phyloP scores from a whole-genome alignment of 2,113 vertebrate species.

The Catharus minimus region DNA sequence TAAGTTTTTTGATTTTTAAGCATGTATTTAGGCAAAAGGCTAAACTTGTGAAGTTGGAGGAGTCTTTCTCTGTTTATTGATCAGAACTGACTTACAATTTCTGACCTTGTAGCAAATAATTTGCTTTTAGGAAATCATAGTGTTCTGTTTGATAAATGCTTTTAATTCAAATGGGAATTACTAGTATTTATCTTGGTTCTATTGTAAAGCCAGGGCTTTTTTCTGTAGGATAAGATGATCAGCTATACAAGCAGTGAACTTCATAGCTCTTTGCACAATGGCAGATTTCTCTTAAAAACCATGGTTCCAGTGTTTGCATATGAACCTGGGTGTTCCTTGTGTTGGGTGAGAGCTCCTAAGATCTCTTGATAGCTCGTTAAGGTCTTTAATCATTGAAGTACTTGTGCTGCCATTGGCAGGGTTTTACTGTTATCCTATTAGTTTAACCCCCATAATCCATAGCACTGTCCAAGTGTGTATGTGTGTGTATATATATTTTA shows the following conservation, averaged over 20 bases:
- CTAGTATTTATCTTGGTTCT: background rate
- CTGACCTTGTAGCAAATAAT: background rate
- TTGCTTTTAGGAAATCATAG: background rate
- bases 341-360: background rate
- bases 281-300: background rate
- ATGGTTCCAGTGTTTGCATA: background rate
- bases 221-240: background rate
- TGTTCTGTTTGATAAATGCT: background rate
- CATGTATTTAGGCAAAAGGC: background rate
- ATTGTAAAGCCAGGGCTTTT: background rate
- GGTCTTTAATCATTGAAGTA: background rate
- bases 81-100: background rate
- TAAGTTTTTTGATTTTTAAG: conserved; percentile 70
- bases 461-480: background rate
- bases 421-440: background rate
- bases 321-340: background rate
- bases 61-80: background rate
- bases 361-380: background rate
- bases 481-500: fast-evolving
- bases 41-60: background rate
- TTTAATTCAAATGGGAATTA: background rate
- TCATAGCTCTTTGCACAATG: background rate
- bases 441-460: background rate
- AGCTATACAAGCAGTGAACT: background rate
- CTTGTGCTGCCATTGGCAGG: background rate